Conservation (phyloP, 2,797 vertebrate species). For the Merluccius polli region DNA sequence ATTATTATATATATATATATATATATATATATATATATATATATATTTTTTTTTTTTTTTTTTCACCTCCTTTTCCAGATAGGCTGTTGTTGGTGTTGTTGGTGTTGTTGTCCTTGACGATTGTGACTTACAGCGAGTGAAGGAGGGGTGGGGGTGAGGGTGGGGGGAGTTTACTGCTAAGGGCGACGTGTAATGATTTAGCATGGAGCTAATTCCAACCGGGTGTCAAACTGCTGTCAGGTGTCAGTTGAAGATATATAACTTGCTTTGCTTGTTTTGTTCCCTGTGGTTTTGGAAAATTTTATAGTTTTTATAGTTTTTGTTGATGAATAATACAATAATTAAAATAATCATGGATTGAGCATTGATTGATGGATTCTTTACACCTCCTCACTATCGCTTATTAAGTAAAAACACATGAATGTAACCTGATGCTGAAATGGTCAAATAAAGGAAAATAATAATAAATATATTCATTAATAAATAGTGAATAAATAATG, state of each 20-base stretch:
- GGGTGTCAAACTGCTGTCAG: neutral
- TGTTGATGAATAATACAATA: neutral
- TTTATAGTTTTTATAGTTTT: neutral
- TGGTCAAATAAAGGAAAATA: neutral
- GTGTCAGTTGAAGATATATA: neutral
- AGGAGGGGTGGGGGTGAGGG: constrained; percentile 41
- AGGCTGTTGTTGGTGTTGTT: neutral
- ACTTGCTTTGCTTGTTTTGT: neutral
- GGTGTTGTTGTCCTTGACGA: constrained; percentile 53
- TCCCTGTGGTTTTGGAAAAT: neutral
- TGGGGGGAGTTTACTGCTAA: constrained; percentile 7
- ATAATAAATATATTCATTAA: neutral
- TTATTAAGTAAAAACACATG: neutral
- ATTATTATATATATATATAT: neutral
- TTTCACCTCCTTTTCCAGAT: neutral
- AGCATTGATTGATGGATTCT: neutral
- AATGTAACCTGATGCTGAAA: neutral
- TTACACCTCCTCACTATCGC: neutral
- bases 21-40: too few species aligned
- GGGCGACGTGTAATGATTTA: neutral
- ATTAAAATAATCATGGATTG: neutral
- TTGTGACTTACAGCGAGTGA: constrained; percentile 49
- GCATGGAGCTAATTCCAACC: constrained; percentile 1
- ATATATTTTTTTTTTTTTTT: neutral
- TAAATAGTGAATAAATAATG: too few species aligned